Percentiles rank a stretch among this genome's conserved stretches.
These are phyloP conservation scores for Acrocyrtus sp. DNA, from an alignment of 2,888 invertebrate genomes.

Conservation along the genomic window DNA sequence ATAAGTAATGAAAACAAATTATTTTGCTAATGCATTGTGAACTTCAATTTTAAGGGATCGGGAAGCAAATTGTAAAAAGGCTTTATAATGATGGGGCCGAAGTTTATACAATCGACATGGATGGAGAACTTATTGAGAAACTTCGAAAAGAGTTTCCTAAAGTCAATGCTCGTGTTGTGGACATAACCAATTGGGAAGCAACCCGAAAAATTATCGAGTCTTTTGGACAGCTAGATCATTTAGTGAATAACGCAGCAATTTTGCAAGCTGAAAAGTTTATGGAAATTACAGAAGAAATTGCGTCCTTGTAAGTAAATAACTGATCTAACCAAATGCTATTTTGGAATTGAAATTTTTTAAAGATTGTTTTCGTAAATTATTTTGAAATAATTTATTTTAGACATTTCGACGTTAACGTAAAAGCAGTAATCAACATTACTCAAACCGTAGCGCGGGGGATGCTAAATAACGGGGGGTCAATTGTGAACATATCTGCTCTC, in stretches of 20 bases:
- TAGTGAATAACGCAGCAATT: constrained; percentile 40
- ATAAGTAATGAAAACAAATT: no score
- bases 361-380: neutral
- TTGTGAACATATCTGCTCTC: constrained; percentile 47
- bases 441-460: constrained; percentile 19
- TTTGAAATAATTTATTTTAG: neutral
- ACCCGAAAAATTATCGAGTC: constrained; percentile 26
- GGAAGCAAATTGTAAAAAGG: constrained; percentile 30
- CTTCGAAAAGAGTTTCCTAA: constrained; percentile 21
- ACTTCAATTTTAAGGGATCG: constrained; percentile 33
- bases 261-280: constrained; percentile 35
- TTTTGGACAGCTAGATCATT: constrained; percentile 30
- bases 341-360: neutral
- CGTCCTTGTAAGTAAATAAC: constrained; percentile 33
- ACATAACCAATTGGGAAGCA: constrained; percentile 28
- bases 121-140: constrained; percentile 13
- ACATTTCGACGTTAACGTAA: constrained; percentile 34
- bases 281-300: constrained; percentile 27
- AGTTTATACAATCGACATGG: constrained; percentile 24
- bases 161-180: constrained; percentile 17
- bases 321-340: no score
- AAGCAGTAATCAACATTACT: constrained; percentile 19
- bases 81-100: constrained; percentile 31
- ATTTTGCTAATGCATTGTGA: no score
- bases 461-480: constrained; percentile 16